Percentiles rank a stretch among this genome's conserved stretches.
Evolutionary conservation across 2,797 vertebrate genomes (phyloP).

Genomic region (Eospalax fontanierii): DNA sequence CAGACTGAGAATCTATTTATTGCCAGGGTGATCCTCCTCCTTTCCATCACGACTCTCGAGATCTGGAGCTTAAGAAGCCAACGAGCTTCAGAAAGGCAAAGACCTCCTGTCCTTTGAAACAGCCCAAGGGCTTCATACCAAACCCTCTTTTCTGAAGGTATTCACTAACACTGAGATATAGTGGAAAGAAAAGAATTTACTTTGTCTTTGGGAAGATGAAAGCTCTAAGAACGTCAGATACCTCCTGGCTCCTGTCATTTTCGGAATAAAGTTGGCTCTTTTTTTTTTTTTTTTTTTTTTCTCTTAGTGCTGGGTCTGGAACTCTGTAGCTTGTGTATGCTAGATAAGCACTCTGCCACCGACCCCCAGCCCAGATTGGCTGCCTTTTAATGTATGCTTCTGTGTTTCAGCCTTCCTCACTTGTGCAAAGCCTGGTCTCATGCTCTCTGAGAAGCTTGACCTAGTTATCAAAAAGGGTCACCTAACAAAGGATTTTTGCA

Average conservation of each 20-base stretch:
- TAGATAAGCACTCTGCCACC: neutral
- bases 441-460: neutral
- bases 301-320: neutral
- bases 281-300: neutral
- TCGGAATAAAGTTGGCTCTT: neutral
- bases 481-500: constrained; percentile 15
- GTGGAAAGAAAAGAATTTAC: neutral
- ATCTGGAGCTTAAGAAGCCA: neutral
- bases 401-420: neutral
- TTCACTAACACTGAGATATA: neutral
- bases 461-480: neutral
- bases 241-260: neutral
- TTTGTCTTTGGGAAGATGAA: neutral
- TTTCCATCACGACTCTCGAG: neutral
- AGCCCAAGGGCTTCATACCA: neutral
- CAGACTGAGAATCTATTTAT: neutral
- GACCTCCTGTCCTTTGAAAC: neutral
- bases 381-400: neutral
- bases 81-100: neutral
- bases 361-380: neutral
- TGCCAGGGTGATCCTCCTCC: neutral
- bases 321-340: neutral
- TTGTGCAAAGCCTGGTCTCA: neutral
- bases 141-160: neutral
- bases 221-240: neutral